Base-by-base conservation (phyloP, 2,888 invertebrate genomes). In the Pilophorus perplexus region DNA sequence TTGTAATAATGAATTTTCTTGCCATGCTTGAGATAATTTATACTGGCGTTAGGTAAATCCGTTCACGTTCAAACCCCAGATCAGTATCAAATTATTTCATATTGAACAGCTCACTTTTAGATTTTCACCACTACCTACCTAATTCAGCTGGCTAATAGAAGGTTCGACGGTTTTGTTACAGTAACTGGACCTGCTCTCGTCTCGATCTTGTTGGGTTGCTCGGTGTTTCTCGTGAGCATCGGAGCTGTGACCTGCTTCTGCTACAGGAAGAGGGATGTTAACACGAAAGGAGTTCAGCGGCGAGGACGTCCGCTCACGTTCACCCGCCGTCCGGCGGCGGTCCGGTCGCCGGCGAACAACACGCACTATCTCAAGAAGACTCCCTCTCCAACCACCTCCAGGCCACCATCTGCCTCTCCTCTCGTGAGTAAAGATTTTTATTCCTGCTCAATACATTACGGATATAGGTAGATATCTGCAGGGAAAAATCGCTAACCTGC, bases 321-420 rank as follows among this genome's bases (percentile, higher is more conserved):
- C 67, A 64, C 68, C 0, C 86, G 88, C 1, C 82, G 87, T 0
- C 84, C 87, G 71, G 88, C 88, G 0, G 90, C 90, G 0, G 92
- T 93, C 64, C 88, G 90, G 72, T 92, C 90, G 69, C 93, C 93
- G 0, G 90, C 88, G 60, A 89, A 88, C 12, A 84, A 85, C 70
- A 85, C 86, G 25, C 91, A 92, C 77, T 93, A 92, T 78, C 79
- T 93, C 76, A 92, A 93, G 80, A 95, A 94, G 79, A 91, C 89
- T n/a, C 93, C 93, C 0, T 91, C 92, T 69, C 93, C 93, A 16
- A 33, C 0, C 23, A 91, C 92, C 83, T 76, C 75, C 84, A 71
- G 79, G 79, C 70, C 69, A 27, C 69, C 69, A 3, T 69, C 69
- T 23, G 69, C 69, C 10, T 66, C 65, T 38, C 69, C 69, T 20